Base-by-base conservation (phyloP, 1,140 invertebrate genomes). In the Bactericera cockerelli region DNA sequence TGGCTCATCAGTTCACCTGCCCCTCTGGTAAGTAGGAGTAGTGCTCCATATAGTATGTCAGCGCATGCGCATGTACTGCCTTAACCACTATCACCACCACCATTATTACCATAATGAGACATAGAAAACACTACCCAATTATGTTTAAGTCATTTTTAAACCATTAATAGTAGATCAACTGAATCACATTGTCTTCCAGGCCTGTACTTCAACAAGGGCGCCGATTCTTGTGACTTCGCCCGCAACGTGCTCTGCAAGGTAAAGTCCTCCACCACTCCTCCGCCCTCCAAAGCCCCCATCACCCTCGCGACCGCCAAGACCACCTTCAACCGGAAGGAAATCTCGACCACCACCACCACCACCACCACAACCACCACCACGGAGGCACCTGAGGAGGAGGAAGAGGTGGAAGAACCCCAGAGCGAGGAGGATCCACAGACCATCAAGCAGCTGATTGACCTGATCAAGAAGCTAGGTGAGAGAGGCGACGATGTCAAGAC, bases 1-100 rank as follows among this genome's bases (percentile, higher is more conserved):
- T 94, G 19, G 88, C 89, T 8, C 89, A 94, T 75, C 86, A 90
- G 66, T 95, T 95, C 67, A 93, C 89, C 2, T 95, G 92, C 69
- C 90, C 91, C 0, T 89, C 89, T 58, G 87, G 84, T 79, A 74
- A 64, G 54, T 62, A 59, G 2, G 53, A 11, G 11, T 54, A n/a
- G 13, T 13, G n/a, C n/a, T 26, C 26, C 26, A 57, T 4, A 11
- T 16, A 19, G 6, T n/a, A 26, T 33, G 16, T 31, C 22, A 3
- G 19, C 2, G 6, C 2, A 33, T 4, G 3, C 22, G 16, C 53
- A 21, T 8, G n/a, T n/a, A n/a, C n/a, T n/a, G n/a, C n/a, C n/a
- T n/a, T n/a, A n/a, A n/a, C n/a, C n/a, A n/a, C n/a, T n/a, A n/a
- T n/a, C n/a, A n/a, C n/a, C n/a, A n/a, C n/a, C n/a, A n/a, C n/a